Evolutionary conservation across 2,113 vertebrate genomes (phyloP), one percentile per base, ranked within the genome.

Genomic region (Athene noctua): DNA sequence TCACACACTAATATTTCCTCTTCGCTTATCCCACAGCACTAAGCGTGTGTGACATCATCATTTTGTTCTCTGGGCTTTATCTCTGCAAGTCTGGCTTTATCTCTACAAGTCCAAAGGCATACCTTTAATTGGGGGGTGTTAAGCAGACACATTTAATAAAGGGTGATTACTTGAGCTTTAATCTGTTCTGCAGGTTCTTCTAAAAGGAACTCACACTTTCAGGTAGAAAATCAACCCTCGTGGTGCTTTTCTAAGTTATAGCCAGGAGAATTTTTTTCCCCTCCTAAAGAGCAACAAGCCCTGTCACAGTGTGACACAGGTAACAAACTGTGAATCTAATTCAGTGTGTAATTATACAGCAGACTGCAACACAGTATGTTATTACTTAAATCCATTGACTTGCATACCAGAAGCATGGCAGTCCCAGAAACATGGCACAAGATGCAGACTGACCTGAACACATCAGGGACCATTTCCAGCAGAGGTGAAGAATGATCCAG

Each of bases 281-380:
- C 46, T 88, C 42, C 51, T 66, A 20, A 91, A 92, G 21, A 95
- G 55, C 63, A 86, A 67, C 77, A 74, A 84, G 68, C 72, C 51
- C 59, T 49, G 46, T 44, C 93, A 68, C 83, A 95, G 86, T 29
- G 32, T 80, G 94, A 91, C 90, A 74, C 25, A 86, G 90, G 90
- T 87, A 91, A 81, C 84, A 96, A 89, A 84, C 94, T 92, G 90
- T 84, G 96, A 95, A 61, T 95, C 80, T 91, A 96, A 95, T 97
- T 89, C 95, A 94, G 95, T 94, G 92, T 89, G 86, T 78, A 95
- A 97, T 96, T 92, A 91, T 73, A 49, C 46, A 89, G 90, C 95
- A 96, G 93, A 89, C 91, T 97, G 93, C 72, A 84, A 80, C 90
- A 70, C 94, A 89, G 84, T 78, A 44, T 96, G 92, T 42, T 73